Evolutionary conservation across 2,888 invertebrate genomes (phyloP), one percentile per base, ranked within the genome.

Genomic region (Netelia fuscicornis): DNA sequence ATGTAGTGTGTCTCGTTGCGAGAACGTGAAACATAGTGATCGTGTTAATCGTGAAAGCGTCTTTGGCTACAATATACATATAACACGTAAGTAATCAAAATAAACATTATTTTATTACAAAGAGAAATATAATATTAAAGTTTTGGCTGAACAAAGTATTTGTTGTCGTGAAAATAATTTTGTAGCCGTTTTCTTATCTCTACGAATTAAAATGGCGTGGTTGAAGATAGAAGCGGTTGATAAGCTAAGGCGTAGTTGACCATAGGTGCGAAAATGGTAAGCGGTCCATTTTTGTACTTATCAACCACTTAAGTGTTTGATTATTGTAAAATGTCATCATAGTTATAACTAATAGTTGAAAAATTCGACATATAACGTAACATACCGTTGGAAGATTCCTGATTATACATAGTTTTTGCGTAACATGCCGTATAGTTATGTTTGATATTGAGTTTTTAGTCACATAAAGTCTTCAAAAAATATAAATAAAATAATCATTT

Each of bases 401-500:
- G 58, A 58, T 58, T 58, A 58, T 20, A 58, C 20, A 20, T 58
- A 23, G 58, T 58, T 20, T 20, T 58, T 58, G 58, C 58, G 23
- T 58, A 23, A 17, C 20, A 58, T 58, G 58, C 58, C 23, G 58
- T 58, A 9, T 20, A 20, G 9, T 58, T 20, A 23, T 58, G 1
- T 58, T 58, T 58, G 58, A 17, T 17, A 58, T 6, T 17, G 17
- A 2, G 58, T 58, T 58, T 58, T 58, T 20, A 8, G 58, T 58
- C 58, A 23, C 20, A 9, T n/a, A 20, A 30, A 3, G 58, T 58
- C 6, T 58, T 20, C 8, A 58, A 58, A 58, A 58, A 58, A 58
- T 58, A 58, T 58, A 62, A 62, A 62, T 30, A 62, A 62, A 62
- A 62, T 62, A 62, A 30, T 62, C 30, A 30, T 62, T 62, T 62